phyloP scores from a whole-genome alignment of 2,113 vertebrate species.

The Oreamnos americanus region DNA sequence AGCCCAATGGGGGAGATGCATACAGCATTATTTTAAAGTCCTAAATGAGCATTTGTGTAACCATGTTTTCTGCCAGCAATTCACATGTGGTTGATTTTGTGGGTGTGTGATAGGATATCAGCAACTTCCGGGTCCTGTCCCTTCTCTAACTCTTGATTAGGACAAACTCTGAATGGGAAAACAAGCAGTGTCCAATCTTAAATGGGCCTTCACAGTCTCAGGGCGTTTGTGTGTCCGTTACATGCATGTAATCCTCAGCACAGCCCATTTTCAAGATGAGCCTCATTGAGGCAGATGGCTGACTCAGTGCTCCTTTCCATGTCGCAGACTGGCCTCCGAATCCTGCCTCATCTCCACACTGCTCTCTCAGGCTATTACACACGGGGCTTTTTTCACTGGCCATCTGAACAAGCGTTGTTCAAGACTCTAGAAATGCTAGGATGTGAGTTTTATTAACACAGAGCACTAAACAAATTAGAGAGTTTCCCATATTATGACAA shows the following conservation, averaged over 20 bases:
- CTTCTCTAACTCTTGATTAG: not conserved
- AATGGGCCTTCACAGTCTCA: not conserved
- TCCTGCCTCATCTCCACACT: not conserved
- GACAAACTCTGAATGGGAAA: not conserved
- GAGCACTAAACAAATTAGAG: slow-evolving; percentile 55
- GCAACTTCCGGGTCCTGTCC: not conserved
- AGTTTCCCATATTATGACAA: slow-evolving; percentile 61
- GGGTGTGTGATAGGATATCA: not conserved
- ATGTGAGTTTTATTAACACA: slow-evolving; percentile 44
- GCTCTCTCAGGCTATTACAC: not conserved
- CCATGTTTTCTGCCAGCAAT: not conserved
- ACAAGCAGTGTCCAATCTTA: not conserved
- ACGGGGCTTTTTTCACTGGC: not conserved
- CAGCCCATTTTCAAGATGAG: not conserved
- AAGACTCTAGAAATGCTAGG: slow-evolving; percentile 45
- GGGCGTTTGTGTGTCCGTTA: not conserved
- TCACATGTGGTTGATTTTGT: not conserved
- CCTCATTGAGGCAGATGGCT: not conserved
- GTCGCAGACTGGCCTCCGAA: not conserved
- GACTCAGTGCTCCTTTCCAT: not conserved
- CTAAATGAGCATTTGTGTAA: not conserved
- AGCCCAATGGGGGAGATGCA: not conserved
- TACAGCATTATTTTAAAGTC: not conserved
- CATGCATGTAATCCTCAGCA: not conserved
- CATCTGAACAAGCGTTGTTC: not conserved